phyloP scores from a whole-genome alignment of 2,797 vertebrate species.

The Sphenopsis melanotis region DNA sequence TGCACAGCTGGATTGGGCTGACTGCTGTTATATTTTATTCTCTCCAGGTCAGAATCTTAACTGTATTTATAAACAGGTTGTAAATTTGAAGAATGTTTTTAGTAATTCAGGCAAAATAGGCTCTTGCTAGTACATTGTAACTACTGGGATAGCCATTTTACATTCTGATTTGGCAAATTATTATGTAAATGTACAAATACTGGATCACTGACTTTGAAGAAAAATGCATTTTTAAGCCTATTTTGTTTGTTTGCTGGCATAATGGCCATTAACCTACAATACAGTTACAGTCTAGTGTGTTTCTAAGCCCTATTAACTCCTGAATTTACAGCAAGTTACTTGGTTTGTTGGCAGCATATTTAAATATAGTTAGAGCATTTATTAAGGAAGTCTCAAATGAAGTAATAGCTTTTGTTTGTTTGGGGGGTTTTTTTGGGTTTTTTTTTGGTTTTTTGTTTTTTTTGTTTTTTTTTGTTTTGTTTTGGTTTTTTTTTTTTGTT shows the following conservation, averaged over 20 bases:
- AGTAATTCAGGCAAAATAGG: background rate
- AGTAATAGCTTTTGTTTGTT: background rate
- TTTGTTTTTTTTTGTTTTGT: background rate
- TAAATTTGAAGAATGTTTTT: background rate
- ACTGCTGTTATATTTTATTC: slow-evolving; percentile 79
- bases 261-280: background rate
- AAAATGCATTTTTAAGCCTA: background rate
- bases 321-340: background rate
- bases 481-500: background rate
- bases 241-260: background rate
- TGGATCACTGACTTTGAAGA: background rate
- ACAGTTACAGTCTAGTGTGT: background rate
- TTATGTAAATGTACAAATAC: background rate
- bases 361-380: background rate
- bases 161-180: background rate
- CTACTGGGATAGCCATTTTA: background rate
- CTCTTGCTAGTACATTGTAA: background rate
- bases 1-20: slow-evolving; percentile 97
- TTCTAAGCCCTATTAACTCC: background rate
- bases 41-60: slow-evolving; percentile 82
- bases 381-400: background rate
- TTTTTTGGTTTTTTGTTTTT: too few species aligned
- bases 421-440: too few species aligned
- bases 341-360: background rate
- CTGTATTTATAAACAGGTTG: slow-evolving; percentile 9